Evolutionary conservation across 2,797 vertebrate genomes (phyloP), one percentile per base, ranked within the genome.

Genomic region (Botia kubotai): DNA sequence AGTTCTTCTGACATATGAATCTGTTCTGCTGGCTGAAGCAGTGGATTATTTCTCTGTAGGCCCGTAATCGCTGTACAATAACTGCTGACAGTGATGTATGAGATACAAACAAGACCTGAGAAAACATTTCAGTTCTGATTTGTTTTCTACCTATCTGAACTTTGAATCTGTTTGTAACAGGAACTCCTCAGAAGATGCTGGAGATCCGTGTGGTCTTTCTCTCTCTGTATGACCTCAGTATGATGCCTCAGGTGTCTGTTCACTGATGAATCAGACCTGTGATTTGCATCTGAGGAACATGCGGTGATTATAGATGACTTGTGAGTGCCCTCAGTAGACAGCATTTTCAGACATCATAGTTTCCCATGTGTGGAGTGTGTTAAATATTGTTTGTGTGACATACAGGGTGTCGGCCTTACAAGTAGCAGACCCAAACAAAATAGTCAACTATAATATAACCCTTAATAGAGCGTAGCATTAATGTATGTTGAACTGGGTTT

Each of bases 251-350:
- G n/a, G 3, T 0, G 7, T 12, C 2, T 8, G 43, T 65, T 82
- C 69, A 23, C 55, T 84, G 71, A 86, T 84, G 73, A 86, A 71
- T 77, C 76, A n/a, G 69, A 69, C 52, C 75, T 76, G 83, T 50
- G 39, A 83, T 73, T 33, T 74, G 79, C 19, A 16, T 58, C 26
- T 65, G 55, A 48, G 78, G 73, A 84, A 75, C 39, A 43, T 8
- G 39, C 8, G 2, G 39, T 43, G 39, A 43, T 43, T 7, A 43
- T 43, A 43, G 39, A 43, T 33, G 33, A 5, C 39, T 43, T 43
- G 39, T 43, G 39, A 43, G 39, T 6, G 6, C 39, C 39, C 39
- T 29, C 29, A 29, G 29, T 29, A 29, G 29, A 29, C 39, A 39
- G 39, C 39, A 6, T 39, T 39, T 39, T 39, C 39, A 39, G 39